Conservation (phyloP, 2,888 invertebrate genomes). For the Bugula neritina region DNA sequence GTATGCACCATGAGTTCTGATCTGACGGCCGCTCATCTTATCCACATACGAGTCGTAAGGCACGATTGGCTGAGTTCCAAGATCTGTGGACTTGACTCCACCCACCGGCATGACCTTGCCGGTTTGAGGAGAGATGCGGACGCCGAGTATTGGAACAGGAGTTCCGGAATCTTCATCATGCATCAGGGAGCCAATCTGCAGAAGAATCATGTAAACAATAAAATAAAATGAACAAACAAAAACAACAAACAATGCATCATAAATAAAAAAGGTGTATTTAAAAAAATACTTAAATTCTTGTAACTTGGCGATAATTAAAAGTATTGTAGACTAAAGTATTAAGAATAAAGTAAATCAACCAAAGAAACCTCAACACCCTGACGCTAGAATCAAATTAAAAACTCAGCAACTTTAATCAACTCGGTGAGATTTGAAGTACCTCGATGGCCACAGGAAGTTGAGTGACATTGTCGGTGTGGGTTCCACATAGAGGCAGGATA, state of each 20-base stretch:
- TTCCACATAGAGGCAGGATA: conserved; percentile 45
- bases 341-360: too few species aligned
- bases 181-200: conserved; percentile 42
- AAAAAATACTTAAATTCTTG: too few species aligned
- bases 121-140: conserved; percentile 41
- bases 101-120: conserved; percentile 48
- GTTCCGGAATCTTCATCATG: conserved; percentile 42
- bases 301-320: too few species aligned
- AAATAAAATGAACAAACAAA: not conserved
- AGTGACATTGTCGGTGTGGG: conserved; percentile 48
- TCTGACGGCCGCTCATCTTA: conserved; percentile 38
- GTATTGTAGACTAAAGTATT: too few species aligned
- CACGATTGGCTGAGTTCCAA: conserved; percentile 38
- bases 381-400: too few species aligned
- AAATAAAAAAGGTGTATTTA: too few species aligned
- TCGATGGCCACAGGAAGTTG: conserved; percentile 48
- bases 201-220: not conserved
- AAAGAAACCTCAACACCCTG: too few species aligned
- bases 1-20: conserved; percentile 40
- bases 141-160: conserved; percentile 47
- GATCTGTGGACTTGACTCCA: conserved; percentile 36
- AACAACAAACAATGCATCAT: too few species aligned
- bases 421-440: too few species aligned
- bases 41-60: conserved; percentile 42
- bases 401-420: too few species aligned